phyloP scores from a whole-genome alignment of 2,113 vertebrate species.

The Zapornia atra region DNA sequence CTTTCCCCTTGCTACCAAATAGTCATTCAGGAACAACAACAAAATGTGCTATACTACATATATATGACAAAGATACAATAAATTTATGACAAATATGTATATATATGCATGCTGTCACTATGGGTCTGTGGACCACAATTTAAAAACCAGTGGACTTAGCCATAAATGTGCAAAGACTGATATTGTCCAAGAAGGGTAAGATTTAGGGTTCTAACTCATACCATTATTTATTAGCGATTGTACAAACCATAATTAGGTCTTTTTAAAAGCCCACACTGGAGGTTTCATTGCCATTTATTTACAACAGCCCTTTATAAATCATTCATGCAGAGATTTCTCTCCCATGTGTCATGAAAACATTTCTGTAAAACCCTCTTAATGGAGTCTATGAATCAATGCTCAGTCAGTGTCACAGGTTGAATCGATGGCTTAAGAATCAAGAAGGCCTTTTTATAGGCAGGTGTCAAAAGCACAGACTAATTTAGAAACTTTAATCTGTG shows the following conservation, averaged over 20 bases:
- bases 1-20: neutral
- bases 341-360: neutral
- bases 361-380: slow-evolving; percentile 41
- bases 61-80: neutral
- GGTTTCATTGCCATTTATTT: slow-evolving; percentile 1
- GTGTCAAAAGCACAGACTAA: neutral
- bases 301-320: neutral
- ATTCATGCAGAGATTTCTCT: slow-evolving; percentile 3
- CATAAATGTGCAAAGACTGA: neutral
- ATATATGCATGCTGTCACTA: neutral
- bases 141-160: neutral
- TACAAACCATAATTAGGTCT: neutral
- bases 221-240: neutral
- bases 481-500: slow-evolving; percentile 31
- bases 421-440: neutral
- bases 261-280: neutral
- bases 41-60: neutral
- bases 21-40: neutral
- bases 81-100: neutral
- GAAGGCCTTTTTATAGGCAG: slow-evolving; percentile 10
- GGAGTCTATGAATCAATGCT: slow-evolving; percentile 28
- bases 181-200: neutral
- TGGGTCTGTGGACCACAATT: neutral
- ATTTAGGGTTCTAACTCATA: neutral
- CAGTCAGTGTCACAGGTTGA: neutral